Evolutionary conservation across 1,140 invertebrate species (phyloP), one percentile per base, ranked within the genome.

Genomic region (Drosophila varians): DNA sequence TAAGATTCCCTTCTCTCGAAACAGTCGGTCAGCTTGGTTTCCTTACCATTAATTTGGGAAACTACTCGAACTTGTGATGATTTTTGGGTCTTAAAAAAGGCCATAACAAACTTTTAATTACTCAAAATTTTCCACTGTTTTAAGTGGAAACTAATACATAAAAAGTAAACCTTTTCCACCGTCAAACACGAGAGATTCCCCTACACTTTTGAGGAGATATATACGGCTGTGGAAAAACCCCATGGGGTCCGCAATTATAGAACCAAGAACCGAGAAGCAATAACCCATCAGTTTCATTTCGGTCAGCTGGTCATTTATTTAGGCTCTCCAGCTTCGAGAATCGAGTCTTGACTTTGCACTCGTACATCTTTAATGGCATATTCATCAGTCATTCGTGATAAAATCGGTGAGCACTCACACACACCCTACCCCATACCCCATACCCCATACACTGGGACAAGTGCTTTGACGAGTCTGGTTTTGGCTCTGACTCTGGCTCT

Each of bases 371-470:
- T 86, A 80, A 86, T 87, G 80, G 80, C 80, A 86, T 86, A 86
- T 87, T 86, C 80, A 87, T 86, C 80, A 86, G 80, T 86, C 82
- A 86, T 75, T 87, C 74, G 77, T 86, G 80, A 87, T 86, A 87
- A 86, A 74, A 82, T 82, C 78, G 78, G 36, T 65, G 42, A 52
- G 62, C 65, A 68, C 57, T 56, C 45, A 70, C 42, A 65, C 34
- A 31, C 9, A 31, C 28, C 8, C 2, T 28, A 28, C 26, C n/a
- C n/a, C n/a, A n/a, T n/a, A 21, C 21, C 21, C 2, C 21, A 21
- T 2, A 21, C 21, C 11, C 28, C 11, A 11, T 31, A 31, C 28
- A 31, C 38, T 40, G 25, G 38, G 8, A 38, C 36, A 38, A 38
- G 46, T 49, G 23, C 14, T 40, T 45, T 25, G 40, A 16, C 28